These are phyloP conservation scores for Argyrosomus regius DNA, from an alignment of 2,797 vertebrate genomes.

Conservation along the genomic window DNA sequence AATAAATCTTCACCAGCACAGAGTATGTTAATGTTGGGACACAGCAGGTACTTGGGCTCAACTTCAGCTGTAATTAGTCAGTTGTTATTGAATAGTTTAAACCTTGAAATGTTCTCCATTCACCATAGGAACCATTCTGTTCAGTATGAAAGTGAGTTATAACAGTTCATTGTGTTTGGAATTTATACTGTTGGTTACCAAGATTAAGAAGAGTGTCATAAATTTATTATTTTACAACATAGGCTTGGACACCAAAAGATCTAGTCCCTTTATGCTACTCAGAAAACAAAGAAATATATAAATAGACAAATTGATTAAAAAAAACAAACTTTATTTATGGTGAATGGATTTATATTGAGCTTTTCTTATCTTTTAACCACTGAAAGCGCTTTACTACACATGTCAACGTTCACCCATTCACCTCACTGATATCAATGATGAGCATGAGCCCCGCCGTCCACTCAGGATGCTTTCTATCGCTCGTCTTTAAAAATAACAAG, in stretches of 20 bases:
- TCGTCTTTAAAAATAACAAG: no score
- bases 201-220: no score
- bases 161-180: neutral
- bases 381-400: no score
- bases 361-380: no score
- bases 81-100: neutral
- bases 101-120: neutral
- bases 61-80: neutral
- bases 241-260: neutral
- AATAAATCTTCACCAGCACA: conserved; percentile 11
- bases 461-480: no score
- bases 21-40: neutral
- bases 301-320: no score
- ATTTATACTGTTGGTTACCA: no score
- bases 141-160: neutral
- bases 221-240: neutral
- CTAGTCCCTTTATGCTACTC: neutral
- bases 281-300: neutral
- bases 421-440: no score
- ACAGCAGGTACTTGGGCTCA: neutral
- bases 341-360: no score
- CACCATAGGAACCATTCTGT: neutral
- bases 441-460: no score
- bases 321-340: no score
- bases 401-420: no score